Evolutionary conservation across 2,113 vertebrate species (phyloP).

Genomic region (Vulpes vulpes): DNA sequence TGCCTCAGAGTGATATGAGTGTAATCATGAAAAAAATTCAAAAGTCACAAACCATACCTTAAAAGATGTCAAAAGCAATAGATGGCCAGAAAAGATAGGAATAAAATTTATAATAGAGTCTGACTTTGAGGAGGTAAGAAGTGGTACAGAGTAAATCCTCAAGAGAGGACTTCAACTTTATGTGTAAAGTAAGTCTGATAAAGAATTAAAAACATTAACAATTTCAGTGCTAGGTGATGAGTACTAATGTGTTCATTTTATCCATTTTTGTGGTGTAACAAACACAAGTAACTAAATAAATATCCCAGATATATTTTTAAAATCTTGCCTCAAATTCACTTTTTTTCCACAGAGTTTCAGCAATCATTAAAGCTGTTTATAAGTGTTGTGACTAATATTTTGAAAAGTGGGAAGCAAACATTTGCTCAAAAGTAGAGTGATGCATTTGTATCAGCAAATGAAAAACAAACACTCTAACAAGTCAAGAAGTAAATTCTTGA

Average conservation of each 20-base stretch:
- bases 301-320: neutral
- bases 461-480: slow-evolving; percentile 24
- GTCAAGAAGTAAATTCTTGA: slow-evolving; percentile 11
- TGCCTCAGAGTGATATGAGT: neutral
- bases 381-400: neutral
- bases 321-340: neutral
- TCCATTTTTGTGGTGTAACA: neutral
- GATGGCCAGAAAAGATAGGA: neutral
- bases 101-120: slow-evolving; percentile 3
- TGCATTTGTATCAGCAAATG: neutral
- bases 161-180: neutral
- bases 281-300: slow-evolving; percentile 47
- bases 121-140: neutral
- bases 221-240: neutral
- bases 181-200: neutral
- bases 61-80: slow-evolving; percentile 35
- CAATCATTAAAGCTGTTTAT: slow-evolving; percentile 10
- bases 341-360: neutral
- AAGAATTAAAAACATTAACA: slow-evolving; percentile 22
- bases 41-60: neutral
- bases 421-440: neutral
- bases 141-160: neutral
- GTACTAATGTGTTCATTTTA: neutral
- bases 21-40: neutral
- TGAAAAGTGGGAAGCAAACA: neutral